Evolutionary conservation across 2,888 invertebrate species (phyloP), one percentile per base, ranked within the genome.

Genomic region (Pheosia gnoma): DNA sequence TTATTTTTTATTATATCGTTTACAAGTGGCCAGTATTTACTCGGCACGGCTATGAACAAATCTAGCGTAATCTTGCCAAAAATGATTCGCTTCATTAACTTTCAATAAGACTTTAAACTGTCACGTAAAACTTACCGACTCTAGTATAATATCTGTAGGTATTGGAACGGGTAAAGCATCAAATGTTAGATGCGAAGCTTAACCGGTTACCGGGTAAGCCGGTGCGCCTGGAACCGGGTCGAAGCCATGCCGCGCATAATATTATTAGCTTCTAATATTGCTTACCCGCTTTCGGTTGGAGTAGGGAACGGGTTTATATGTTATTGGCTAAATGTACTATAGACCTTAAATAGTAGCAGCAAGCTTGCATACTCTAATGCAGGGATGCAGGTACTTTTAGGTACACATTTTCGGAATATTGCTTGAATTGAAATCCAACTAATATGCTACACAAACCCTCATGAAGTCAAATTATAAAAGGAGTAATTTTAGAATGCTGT

Each of bases 221-320:
- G 72, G 71, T 63, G 64, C 66, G 64, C 65, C 71, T 68, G 63
- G 67, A 71, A 67, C 78, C 76, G 72, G 71, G 67, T 64, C 69
- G 68, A 62, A 63, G 65, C 66, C 80, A 78, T 78, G 80, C 72
- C 72, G 70, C 71, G 82, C 80, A 81, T 82, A 80, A 69, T 75
- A 79, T 67, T 54, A 54, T 68, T 57, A 57, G 45, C 57, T 11
- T n/a, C 45, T 11, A 43, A 13, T 10, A 8, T 45, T 39, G 38
- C 25, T 54, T 39, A 13, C 57, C 25, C 45, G 25, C 45, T 45
- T 57, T 57, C 36, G 25, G 57, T 45, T 45, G 9, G 56, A 36
- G 45, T 11, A 45, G 43, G 9, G 45, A 41, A 41, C 8, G 56
- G 38, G 37, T 54, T 37, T n/a, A 39, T 54, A 38, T 37, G n/a